Evolutionary conservation across 2,888 invertebrate genomes (phyloP), one percentile per base, ranked within the genome.

Genomic region (Azorinus chamasolen): DNA sequence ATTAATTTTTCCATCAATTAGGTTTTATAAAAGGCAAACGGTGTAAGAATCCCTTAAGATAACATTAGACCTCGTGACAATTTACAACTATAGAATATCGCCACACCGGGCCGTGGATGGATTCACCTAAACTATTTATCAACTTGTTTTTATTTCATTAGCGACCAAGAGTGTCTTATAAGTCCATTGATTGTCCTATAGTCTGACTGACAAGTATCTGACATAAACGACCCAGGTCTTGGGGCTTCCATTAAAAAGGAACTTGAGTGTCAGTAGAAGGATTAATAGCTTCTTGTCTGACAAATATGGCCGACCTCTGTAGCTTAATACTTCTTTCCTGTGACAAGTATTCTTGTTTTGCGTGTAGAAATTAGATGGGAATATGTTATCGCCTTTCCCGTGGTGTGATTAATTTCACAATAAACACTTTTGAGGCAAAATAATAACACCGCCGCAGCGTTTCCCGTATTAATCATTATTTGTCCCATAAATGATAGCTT

Each of bases 111-210:
- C 51, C 39, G 48, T 54, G 32, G 22, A 61, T 63, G 57, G 50
- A 61, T 62, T 46, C 64, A 64, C 39, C 64, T 64, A 50, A 65
- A 68, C 70, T 53, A 70, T 76, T 80, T 75, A 76, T 76, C 69
- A 54, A 58, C 70, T 74, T 81, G 81, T 81, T 81, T 77, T 81
- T 81, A 74, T 81, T 81, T 81, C 81, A 81, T 81, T 81, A 81
- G 81, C 55, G 46, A 63, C 54, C 71, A 48, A 59, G 64, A 77
- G 80, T 51, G 76, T 46, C 48, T 64, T 61, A 46, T 69, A 73
- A 69, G 61, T 58, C 64, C 62, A 76, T 80, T 76, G 72, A 76
- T 73, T 46, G 62, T n/a, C 59, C 32, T 46, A 48, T 54, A 57
- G 63, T 58, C 37, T 43, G 46, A 32, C 50, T 77, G 77, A 77